Evolutionary conservation across 92 coral and sea anemone species (phyloP), one percentile per base, ranked within the genome.

Genomic region (Phenganax stokvisi): DNA sequence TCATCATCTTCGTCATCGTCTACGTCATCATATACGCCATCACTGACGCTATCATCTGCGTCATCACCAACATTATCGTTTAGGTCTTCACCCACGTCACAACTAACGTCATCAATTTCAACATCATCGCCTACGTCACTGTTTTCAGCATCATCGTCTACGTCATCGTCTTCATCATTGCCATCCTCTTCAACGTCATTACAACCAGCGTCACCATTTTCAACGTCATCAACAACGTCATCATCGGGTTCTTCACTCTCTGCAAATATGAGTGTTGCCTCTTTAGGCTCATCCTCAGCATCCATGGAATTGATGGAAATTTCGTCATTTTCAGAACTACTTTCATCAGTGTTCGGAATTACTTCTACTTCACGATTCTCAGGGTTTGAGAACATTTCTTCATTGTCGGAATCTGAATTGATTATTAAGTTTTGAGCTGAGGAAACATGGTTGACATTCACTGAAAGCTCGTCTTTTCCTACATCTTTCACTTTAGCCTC

Each of bases 1-100:
- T 37, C 47, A 37, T 37, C 47, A 37, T 65, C 83, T 12, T 57
- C 66, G 11, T 83, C 74, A 72, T 47, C 77, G 31, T 59, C 72
- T 61, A 58, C 80, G 7, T 62, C 85, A 29, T 64, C 81, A 28
- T 82, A 2, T 37, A 37, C 47, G 47, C 5, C 47, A 1, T 74
- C 84, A 27, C 67, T 79, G 9, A 29, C 83, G 5, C 75, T 74
- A 29, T 52, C 53, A 25, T 57, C 67, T 6, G 44, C 83, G 13
- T 58, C 76, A 56, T 27, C 74, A 30, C 54, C n/a, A 31, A 12
- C 57, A 8, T 44, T 53, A 61, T 65, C 71, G 11, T 29, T 29
- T 20, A 30, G 53, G 12, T 69, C 51, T 20, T 69, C 74, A 69
- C 74, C 51, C 12, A 30, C 74, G 16, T 29, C 74, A 8, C 10